Evolutionary conservation across 2,797 vertebrate species (phyloP).

Genomic region (Pempheris klunzingeri): DNA sequence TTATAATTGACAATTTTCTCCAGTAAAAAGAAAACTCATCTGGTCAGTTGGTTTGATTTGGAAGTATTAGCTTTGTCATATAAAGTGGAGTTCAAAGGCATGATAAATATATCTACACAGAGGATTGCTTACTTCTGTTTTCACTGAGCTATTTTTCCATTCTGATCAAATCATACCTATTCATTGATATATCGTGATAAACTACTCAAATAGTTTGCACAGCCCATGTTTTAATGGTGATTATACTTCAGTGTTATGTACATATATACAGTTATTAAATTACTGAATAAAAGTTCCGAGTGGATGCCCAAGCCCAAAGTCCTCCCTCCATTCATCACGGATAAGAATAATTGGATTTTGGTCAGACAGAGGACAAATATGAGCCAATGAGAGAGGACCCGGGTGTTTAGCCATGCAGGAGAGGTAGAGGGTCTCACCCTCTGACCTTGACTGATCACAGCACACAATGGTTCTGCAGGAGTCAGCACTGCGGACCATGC

Average conservation of each 20-base stretch:
- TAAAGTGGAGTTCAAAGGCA: constrained; percentile 15
- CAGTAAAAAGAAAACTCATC: neutral
- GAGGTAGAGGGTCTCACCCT: constrained; percentile 40
- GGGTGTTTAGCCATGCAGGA: constrained; percentile 73
- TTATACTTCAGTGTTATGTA: constrained; percentile 8
- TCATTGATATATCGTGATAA: neutral
- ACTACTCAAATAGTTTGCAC: neutral
- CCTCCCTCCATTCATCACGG: constrained; percentile 56
- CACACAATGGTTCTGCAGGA: constrained; percentile 54
- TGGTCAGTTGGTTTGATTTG: neutral
- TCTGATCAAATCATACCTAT: neutral
- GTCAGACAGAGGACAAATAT: constrained; percentile 47
- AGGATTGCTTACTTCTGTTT: neutral
- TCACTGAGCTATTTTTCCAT: neutral
- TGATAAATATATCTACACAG: neutral
- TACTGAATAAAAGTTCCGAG: constrained; percentile 43
- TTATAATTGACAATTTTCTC: neutral
- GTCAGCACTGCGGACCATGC: constrained; percentile 63
- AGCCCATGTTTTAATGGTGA: neutral
- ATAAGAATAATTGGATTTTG: constrained; percentile 67
- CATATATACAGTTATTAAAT: constrained; percentile 27
- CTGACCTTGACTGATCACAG: constrained; percentile 78
- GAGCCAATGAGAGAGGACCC: constrained; percentile 39
- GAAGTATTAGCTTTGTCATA: neutral
- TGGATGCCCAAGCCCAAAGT: constrained; percentile 7